Conservation (phyloP, 2,113 vertebrate species). For the Pelmatolapia mariae region DNA sequence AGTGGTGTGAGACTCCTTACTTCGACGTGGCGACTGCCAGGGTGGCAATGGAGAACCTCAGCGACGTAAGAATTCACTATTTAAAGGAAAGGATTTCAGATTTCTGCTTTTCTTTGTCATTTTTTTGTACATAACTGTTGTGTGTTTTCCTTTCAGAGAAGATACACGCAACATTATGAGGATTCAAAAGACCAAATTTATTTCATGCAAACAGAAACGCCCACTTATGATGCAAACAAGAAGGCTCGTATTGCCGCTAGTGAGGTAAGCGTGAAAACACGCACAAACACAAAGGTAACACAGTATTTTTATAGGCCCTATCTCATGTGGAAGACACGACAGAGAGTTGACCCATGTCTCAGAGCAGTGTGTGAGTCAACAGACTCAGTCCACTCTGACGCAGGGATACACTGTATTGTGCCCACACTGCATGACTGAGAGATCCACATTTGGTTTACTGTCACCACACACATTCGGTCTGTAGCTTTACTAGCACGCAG, state of each 20-base stretch:
- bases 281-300: not conserved
- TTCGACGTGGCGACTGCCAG: conserved; percentile 87
- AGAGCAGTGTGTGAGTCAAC: conserved; percentile 43
- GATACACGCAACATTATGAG: conserved; percentile 87
- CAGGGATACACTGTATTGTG: not conserved
- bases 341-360: conserved; percentile 23
- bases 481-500: not conserved
- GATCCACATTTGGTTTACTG: not conserved
- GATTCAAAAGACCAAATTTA: conserved; percentile 91
- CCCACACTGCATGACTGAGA: not conserved
- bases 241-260: conserved; percentile 78
- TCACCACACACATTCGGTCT: not conserved
- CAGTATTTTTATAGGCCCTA: not conserved
- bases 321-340: conserved; percentile 42
- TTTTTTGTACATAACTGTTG: not conserved
- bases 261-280: conserved; percentile 70
- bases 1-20: conserved; percentile 96
- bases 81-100: not conserved
- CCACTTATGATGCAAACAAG: conserved; percentile 85
- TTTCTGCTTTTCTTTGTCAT: not conserved
- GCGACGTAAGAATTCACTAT: conserved; percentile 72
- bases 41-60: conserved; percentile 90
- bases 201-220: conserved; percentile 97
- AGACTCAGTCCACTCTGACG: not conserved
- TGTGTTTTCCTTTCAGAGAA: conserved; percentile 73